Evolutionary conservation across 2,797 vertebrate species (phyloP).

Genomic region (Mus spretus): DNA sequence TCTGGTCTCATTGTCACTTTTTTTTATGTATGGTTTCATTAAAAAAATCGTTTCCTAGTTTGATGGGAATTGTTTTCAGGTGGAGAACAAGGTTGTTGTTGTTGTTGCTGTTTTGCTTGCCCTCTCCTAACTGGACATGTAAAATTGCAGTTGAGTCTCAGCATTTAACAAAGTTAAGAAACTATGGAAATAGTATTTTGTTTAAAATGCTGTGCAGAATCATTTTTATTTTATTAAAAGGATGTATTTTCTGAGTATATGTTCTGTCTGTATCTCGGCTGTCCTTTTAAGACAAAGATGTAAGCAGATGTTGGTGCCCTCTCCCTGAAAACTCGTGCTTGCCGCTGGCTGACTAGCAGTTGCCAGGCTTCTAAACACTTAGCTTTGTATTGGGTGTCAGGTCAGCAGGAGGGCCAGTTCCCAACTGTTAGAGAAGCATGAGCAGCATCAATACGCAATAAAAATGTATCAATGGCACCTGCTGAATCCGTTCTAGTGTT

Average conservation of each 20-base stretch:
- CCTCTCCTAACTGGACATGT: background rate
- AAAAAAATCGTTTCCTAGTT: background rate
- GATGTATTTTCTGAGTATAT: constrained; percentile 34
- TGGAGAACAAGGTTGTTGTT: background rate
- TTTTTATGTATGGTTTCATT: constrained; percentile 23
- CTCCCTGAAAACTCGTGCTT: background rate
- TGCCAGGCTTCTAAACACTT: constrained; percentile 14
- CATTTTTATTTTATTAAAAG: constrained; percentile 11
- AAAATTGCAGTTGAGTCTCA: constrained; percentile 40
- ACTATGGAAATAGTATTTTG: constrained; percentile 40
- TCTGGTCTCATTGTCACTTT: background rate
- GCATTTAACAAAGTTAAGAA: constrained; percentile 36
- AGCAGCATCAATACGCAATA: constrained; percentile 2
- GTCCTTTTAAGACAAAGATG: constrained; percentile 25
- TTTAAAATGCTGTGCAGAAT: constrained; percentile 32
- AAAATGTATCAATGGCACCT: background rate
- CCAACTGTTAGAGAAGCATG: constrained; percentile 42
- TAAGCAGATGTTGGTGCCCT: background rate
- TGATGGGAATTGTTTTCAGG: constrained; percentile 46
- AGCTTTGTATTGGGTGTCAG: constrained; percentile 15
- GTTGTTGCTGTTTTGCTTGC: background rate
- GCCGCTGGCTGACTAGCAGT: background rate
- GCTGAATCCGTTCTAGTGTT: constrained; percentile 55
- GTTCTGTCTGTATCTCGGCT: background rate
- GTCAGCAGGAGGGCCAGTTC: background rate